A percentile compares a stretch with the other conserved stretches of the same genome.
Evolutionary conservation across 2,797 vertebrate species (phyloP).

Genomic region (Mastacembelus armatus): DNA sequence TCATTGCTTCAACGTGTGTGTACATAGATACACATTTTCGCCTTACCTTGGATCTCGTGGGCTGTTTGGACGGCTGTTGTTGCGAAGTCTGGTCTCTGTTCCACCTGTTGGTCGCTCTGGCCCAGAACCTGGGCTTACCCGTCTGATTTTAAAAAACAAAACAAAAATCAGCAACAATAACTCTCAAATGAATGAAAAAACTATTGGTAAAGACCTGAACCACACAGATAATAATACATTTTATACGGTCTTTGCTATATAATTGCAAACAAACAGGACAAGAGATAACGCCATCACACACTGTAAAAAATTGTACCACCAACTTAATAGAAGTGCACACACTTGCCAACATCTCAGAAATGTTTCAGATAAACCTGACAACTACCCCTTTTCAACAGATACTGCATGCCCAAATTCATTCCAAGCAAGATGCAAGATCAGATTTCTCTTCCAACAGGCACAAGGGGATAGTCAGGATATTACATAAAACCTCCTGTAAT

Average conservation of each 20-base stretch:
- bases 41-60: constrained; percentile 84
- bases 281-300: constrained; percentile 2
- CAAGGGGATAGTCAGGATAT: not conserved
- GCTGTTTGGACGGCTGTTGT: constrained; percentile 84
- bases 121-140: constrained; percentile 79
- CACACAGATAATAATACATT: not conserved
- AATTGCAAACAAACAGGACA: constrained; percentile 11
- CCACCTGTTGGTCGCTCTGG: constrained; percentile 76
- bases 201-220: not conserved
- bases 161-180: constrained; percentile 7
- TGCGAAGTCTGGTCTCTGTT: constrained; percentile 77
- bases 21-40: not conserved
- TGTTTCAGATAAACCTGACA: not conserved
- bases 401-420: not conserved
- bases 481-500: not conserved
- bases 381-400: not conserved
- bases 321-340: not conserved
- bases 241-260: not conserved
- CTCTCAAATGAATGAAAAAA: not conserved
- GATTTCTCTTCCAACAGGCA: not conserved
- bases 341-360: not conserved
- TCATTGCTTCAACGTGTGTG: too few relatives aligned
- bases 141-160: constrained; percentile 49
- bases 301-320: not conserved
- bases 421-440: not conserved